A percentile compares a stretch with the other conserved stretches of the same genome.
phyloP scores from a whole-genome alignment of 2,888 invertebrate genomes.

The Stegana nigrithorax region DNA sequence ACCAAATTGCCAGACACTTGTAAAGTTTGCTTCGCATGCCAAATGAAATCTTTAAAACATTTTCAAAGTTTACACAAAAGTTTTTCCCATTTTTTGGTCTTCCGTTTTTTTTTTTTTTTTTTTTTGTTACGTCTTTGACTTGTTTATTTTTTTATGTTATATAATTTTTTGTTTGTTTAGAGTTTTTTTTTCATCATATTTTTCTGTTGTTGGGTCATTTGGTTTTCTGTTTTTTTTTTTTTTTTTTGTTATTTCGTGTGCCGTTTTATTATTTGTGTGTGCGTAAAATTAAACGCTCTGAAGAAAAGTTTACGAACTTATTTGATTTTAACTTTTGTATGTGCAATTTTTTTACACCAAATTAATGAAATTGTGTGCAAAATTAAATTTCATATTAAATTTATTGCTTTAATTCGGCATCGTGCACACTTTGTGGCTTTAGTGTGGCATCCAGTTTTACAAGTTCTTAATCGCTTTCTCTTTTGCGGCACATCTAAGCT shows the following conservation, averaged over 20 bases:
- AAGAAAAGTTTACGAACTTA: constrained; percentile 50
- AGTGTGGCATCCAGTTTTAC: no score
- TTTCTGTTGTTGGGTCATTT: background rate
- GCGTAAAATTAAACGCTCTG: constrained; percentile 25
- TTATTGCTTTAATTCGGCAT: no score
- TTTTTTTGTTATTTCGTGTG: background rate
- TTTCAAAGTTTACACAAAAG: constrained; percentile 8
- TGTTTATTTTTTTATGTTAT: no score
- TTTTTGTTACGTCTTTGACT: constrained; percentile 14
- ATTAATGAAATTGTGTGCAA: constrained; percentile 55
- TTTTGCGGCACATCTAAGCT: no score
- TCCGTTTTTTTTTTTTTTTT: constrained; percentile 23
- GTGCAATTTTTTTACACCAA: constrained; percentile 44
- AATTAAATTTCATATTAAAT: constrained; percentile 55
- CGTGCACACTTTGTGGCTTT: no score
- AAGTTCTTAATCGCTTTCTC: no score
- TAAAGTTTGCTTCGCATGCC: constrained; percentile 24
- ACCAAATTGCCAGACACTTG: background rate
- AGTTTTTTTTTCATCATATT: no score
- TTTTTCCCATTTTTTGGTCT: background rate
- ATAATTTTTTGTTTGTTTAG: no score
- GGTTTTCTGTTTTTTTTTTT: constrained; percentile 3
- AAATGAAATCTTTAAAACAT: constrained; percentile 7
- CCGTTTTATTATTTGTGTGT: constrained; percentile 7
- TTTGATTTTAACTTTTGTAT: constrained; percentile 50